A percentile compares a stretch with the other conserved stretches of the same genome.
These are phyloP conservation scores for Lipophrys pholis DNA, from an alignment of 2,113 vertebrate genomes.

Conservation along the genomic window DNA sequence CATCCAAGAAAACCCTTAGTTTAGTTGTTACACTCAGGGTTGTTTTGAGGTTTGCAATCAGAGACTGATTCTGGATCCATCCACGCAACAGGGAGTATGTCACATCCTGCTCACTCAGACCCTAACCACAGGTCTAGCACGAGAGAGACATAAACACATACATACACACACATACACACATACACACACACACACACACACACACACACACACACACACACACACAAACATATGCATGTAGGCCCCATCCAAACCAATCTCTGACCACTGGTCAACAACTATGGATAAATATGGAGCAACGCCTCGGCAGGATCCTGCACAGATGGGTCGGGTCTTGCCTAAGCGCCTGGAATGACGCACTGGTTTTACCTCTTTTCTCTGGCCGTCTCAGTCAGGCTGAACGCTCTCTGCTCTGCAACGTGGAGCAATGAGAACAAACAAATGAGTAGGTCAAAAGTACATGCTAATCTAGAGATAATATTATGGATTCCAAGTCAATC, in stretches of 20 bases:
- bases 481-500: constrained; percentile 6
- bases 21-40: constrained; percentile 56
- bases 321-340: constrained; percentile 15
- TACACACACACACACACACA: constrained; percentile 18
- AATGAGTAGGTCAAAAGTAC: constrained; percentile 22
- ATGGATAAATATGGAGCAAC: constrained; percentile 44
- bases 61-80: constrained; percentile 48
- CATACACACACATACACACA: background rate
- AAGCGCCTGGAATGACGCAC: constrained; percentile 31
- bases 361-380: constrained; percentile 88
- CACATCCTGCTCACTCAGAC: constrained; percentile 72
- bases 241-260: constrained; percentile 29
- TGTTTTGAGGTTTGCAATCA: constrained; percentile 73
- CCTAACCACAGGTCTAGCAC: constrained; percentile 60
- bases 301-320: constrained; percentile 27
- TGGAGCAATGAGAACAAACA: constrained; percentile 42
- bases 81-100: constrained; percentile 70
- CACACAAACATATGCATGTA: constrained; percentile 23
- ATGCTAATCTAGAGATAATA: background rate
- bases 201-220: constrained; percentile 12
- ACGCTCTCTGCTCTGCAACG: constrained; percentile 86
- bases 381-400: constrained; percentile 82
- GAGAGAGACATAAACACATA: constrained; percentile 25
- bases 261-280: constrained; percentile 31
- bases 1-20: constrained; percentile 36